Evolutionary conservation across 2,113 vertebrate genomes (phyloP), one percentile per base, ranked within the genome.

Genomic region (Nibea albiflora): DNA sequence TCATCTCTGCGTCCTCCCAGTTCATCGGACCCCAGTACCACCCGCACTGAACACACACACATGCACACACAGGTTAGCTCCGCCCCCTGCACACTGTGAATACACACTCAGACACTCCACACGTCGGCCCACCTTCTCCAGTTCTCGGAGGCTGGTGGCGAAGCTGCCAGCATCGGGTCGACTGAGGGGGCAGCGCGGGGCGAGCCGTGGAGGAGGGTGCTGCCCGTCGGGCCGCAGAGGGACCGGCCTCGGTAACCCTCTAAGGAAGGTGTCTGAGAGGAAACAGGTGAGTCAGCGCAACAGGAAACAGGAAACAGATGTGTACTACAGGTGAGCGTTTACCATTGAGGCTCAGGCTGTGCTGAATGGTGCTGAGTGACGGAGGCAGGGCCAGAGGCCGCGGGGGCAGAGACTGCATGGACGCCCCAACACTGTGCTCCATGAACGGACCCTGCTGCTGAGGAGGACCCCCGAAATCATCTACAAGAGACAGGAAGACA

Each of bases 11-110:
- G 0, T 99, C 97, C 90, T 98, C 97, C 97, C 98, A 98, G 88
- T 98, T 99, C 97, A 99, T 99, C 0, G 98, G 98, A 1, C 98
- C 97, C 98, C 97, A 99, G 85, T 98, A 99, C 98, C 98, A 99
- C 46, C 98, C 98, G 0, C 97, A 98, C 97, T 98, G 83, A 12
- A 15, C 12, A 69, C 46, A 62, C 70, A 60, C 53, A 68, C 24
- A 26, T 26, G 24, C 9, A 47, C 68, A 57, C 12, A 49, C 22
- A 24, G 20, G 35, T 84, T 44, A 74, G 81, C 78, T 9, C 62
- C 54, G 7, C 61, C 31, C 66, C 5, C 11, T 31, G 3, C 31
- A 31, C 31, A 31, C 31, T 31, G 31, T 31, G 31, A 31, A 31
- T 31, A 31, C 31, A 31, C 31, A 31, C 31, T 31, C 31, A 1